These are phyloP conservation scores for Elaphurus davidianus DNA, from an alignment of 2,113 vertebrate genomes.

Conservation along the genomic window DNA sequence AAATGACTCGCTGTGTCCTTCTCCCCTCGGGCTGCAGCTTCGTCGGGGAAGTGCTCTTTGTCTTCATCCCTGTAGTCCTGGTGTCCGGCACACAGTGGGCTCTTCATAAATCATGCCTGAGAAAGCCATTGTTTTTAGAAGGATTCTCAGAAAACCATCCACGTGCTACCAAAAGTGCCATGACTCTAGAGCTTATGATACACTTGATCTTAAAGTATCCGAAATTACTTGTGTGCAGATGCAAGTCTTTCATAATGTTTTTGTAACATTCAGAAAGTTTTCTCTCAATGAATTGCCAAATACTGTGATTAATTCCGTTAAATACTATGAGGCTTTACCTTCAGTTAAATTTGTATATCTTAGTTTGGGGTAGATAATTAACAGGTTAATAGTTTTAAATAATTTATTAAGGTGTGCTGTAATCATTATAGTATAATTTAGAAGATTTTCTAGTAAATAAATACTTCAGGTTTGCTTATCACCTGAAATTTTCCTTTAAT, in stretches of 20 bases:
- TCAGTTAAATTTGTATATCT: not conserved
- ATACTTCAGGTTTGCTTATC: not conserved
- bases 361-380: not conserved
- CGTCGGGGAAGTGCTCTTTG: not conserved
- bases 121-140: not conserved
- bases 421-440: not conserved
- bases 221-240: not conserved
- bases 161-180: not conserved
- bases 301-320: not conserved
- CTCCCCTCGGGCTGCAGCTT: not conserved
- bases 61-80: too few relatives aligned
- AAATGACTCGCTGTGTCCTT: not conserved
- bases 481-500: not conserved
- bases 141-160: not conserved
- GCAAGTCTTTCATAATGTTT: not conserved
- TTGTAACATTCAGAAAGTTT: not conserved
- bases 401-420: not conserved
- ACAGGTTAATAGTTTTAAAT: not conserved
- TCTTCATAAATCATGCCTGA: fast-evolving
- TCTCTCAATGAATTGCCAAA: not conserved
- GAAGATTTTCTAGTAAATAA: not conserved
- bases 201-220: not conserved
- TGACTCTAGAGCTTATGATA: not conserved
- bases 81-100: not conserved
- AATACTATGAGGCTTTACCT: not conserved